phyloP scores from a whole-genome alignment of 2,888 invertebrate genomes.

The Tipula vernalis region DNA sequence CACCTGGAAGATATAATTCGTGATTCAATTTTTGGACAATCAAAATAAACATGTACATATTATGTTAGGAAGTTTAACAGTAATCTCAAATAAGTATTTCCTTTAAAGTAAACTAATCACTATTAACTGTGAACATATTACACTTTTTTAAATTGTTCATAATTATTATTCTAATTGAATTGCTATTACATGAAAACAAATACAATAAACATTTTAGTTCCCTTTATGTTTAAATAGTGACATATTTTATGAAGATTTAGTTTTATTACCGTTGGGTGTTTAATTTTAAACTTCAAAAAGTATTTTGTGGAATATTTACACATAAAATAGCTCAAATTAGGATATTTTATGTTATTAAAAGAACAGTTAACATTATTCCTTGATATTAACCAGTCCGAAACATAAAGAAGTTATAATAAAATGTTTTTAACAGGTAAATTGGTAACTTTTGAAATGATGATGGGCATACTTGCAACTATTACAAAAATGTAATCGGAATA shows the following conservation, averaged over 20 bases:
- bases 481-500: no score
- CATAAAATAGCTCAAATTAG: background rate
- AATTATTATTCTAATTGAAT: background rate
- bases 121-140: background rate
- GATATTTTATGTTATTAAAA: background rate
- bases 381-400: background rate
- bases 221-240: background rate
- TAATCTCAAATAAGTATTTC: background rate
- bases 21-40: background rate
- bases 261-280: background rate
- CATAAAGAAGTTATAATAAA: no score
- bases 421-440: no score
- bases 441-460: no score
- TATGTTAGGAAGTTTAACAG: background rate
- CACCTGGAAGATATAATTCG: background rate
- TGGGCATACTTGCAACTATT: no score
- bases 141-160: background rate
- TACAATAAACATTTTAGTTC: background rate
- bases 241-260: background rate
- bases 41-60: background rate
- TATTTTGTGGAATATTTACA: background rate
- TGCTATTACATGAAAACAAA: background rate
- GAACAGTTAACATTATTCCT: background rate
- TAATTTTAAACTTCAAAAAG: background rate
- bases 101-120: background rate